These are phyloP conservation scores for Carettochelys insculpta DNA, from an alignment of 2,113 vertebrate genomes.

Conservation along the genomic window DNA sequence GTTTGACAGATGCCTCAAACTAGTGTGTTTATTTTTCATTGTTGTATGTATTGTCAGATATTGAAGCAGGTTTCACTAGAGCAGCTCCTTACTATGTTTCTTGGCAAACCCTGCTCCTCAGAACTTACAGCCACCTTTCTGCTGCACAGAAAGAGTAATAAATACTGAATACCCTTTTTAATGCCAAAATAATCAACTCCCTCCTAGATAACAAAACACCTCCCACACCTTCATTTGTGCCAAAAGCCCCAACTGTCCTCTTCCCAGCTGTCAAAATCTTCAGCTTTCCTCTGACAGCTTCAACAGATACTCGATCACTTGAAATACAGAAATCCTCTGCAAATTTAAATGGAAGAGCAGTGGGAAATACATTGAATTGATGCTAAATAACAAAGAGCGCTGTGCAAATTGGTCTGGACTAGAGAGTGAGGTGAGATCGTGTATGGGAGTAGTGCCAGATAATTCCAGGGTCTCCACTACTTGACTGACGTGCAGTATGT, in stretches of 20 bases:
- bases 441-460: background rate
- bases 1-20: background rate
- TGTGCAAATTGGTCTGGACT: background rate
- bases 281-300: constrained; percentile 70
- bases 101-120: background rate
- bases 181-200: constrained; percentile 46
- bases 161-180: constrained; percentile 44
- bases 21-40: background rate
- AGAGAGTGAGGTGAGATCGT: background rate
- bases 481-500: background rate
- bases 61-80: background rate
- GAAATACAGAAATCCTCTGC: constrained; percentile 55
- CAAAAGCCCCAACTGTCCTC: constrained; percentile 66
- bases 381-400: background rate
- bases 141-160: constrained; percentile 40
- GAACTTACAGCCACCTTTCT: constrained; percentile 39
- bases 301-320: constrained; percentile 67
- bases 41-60: background rate
- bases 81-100: constrained; percentile 7
- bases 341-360: background rate
- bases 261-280: constrained; percentile 70
- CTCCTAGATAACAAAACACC: constrained; percentile 53
- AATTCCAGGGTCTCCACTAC: background rate
- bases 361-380: background rate
- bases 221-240: constrained; percentile 69